These are phyloP conservation scores for Pionites leucogaster DNA, from an alignment of 2,113 vertebrate genomes.

Conservation along the genomic window DNA sequence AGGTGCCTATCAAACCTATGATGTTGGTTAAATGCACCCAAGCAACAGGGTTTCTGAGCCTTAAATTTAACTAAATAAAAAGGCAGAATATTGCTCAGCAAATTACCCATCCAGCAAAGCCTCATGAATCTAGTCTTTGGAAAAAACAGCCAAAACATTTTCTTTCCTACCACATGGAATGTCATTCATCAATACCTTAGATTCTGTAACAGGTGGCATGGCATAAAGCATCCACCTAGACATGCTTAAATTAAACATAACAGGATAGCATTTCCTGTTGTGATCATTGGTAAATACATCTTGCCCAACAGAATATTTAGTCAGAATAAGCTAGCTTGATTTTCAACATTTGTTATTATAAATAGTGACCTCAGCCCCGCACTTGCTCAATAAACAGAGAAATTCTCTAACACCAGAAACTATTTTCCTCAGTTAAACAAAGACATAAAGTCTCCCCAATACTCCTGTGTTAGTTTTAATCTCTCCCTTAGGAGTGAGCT, in stretches of 20 bases:
- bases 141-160: not conserved
- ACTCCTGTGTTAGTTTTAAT: not conserved
- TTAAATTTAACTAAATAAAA: not conserved
- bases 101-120: not conserved
- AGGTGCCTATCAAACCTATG: not conserved
- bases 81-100: not conserved
- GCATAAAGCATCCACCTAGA: not conserved
- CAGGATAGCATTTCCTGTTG: not conserved
- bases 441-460: not conserved
- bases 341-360: not conserved
- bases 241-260: not conserved
- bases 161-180: rapidly evolving
- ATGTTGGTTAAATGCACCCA: not conserved
- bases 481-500: not conserved
- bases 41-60: not conserved
- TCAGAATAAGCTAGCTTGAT: not conserved
- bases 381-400: not conserved
- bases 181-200: not conserved
- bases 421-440: not conserved
- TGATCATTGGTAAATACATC: not conserved
- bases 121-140: not conserved
- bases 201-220: not conserved
- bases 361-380: not conserved
- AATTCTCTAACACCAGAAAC: not conserved
- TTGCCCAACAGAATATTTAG: not conserved